These are phyloP conservation scores for Notodonta dromedarius DNA, from an alignment of 2,888 invertebrate genomes.

Conservation along the genomic window DNA sequence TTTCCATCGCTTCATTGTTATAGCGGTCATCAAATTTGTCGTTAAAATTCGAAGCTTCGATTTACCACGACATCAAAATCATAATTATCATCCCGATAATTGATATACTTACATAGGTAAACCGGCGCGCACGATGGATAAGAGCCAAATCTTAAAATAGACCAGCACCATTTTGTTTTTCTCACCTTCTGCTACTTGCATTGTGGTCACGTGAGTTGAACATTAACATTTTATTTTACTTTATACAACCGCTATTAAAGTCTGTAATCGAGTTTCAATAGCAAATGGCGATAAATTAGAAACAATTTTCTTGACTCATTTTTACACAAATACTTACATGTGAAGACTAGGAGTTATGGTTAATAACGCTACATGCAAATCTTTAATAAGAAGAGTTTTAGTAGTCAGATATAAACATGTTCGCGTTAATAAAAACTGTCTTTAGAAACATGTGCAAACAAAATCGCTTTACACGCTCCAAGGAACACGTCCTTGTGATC, in stretches of 20 bases:
- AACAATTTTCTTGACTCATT: not conserved
- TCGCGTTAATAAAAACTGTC: constrained; percentile 22
- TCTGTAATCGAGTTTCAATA: constrained; percentile 15
- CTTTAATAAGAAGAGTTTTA: not conserved
- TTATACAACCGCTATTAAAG: constrained; percentile 26
- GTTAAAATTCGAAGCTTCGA: constrained; percentile 44
- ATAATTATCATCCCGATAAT: constrained; percentile 57
- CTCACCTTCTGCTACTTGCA: constrained; percentile 68
- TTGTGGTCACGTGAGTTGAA: constrained; percentile 67
- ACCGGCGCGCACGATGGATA: constrained; percentile 59
- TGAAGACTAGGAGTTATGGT: not conserved
- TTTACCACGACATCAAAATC: constrained; percentile 53
- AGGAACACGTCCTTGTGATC: constrained; percentile 48
- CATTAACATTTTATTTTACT: constrained; percentile 38
- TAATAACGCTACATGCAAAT: not conserved
- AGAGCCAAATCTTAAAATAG: constrained; percentile 74
- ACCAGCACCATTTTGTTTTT: constrained; percentile 60
- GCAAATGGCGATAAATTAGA: constrained; percentile 9
- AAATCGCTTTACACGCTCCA: constrained; percentile 50
- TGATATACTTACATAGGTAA: constrained; percentile 71
- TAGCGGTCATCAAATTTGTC: constrained; percentile 10
- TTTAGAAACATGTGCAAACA: constrained; percentile 43
- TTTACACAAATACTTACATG: not conserved
- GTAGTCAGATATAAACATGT: constrained; percentile 15
- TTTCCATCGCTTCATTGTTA: not conserved